Evolutionary conservation across 1,140 invertebrate species (phyloP).

Genomic region (Oryctes rhinoceros): DNA sequence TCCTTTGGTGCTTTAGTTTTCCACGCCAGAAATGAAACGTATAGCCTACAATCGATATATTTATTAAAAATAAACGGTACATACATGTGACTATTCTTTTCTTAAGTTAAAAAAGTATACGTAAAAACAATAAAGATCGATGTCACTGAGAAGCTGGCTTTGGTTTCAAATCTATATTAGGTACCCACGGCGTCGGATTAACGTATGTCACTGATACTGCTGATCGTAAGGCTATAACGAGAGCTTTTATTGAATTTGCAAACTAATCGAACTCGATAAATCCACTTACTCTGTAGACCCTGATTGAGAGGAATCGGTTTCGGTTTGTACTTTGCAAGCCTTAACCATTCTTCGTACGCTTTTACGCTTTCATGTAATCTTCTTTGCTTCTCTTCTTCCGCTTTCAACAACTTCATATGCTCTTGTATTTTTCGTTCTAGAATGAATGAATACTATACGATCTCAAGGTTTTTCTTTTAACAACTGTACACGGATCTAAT

Average conservation of each 20-base stretch:
- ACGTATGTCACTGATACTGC: slow-evolving; percentile 66
- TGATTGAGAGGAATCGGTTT: slow-evolving; percentile 66
- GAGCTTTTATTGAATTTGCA: slow-evolving; percentile 13
- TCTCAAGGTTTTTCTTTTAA: too few relatives aligned
- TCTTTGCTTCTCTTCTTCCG: slow-evolving; percentile 35
- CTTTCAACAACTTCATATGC: slow-evolving; percentile 54
- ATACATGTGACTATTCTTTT: slow-evolving; percentile 40
- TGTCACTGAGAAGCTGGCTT: slow-evolving; percentile 43
- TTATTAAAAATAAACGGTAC: slow-evolving; percentile 42
- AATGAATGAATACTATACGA: slow-evolving; percentile 25
- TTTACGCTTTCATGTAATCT: slow-evolving; percentile 59
- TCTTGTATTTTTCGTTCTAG: slow-evolving; percentile 60
- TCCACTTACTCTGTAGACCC: slow-evolving; percentile 64
- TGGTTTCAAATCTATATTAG: slow-evolving; percentile 51
- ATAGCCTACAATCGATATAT: slow-evolving; percentile 31
- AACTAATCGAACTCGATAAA: neutral
- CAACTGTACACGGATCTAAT: too few relatives aligned
- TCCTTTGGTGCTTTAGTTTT: neutral
- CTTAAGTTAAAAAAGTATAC: slow-evolving; percentile 40
- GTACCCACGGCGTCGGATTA: slow-evolving; percentile 65
- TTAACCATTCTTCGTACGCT: slow-evolving; percentile 65
- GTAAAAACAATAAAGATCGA: slow-evolving; percentile 30
- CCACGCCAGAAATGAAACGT: neutral
- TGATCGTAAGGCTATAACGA: slow-evolving; percentile 64
- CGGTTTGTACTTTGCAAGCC: slow-evolving; percentile 64